These are phyloP conservation scores for Galeopterus variegatus DNA, from an alignment of 2,113 vertebrate species.

Conservation along the genomic window DNA sequence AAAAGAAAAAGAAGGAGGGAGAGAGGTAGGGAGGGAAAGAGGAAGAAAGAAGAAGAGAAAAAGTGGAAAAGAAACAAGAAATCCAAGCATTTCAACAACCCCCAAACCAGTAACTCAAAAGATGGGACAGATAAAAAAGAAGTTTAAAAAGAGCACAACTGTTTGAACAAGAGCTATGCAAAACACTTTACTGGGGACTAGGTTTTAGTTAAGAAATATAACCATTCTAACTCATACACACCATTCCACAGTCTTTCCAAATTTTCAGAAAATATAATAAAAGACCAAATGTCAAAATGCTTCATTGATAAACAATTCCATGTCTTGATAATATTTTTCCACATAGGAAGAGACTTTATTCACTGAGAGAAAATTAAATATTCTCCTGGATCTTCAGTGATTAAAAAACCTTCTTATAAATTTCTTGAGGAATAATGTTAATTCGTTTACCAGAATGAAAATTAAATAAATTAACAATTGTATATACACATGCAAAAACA, in stretches of 20 bases:
- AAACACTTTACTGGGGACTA: constrained; percentile 36
- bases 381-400: neutral
- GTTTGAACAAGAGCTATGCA: neutral
- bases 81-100: neutral
- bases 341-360: neutral
- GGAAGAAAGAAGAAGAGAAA: neutral
- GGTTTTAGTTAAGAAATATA: constrained; percentile 61
- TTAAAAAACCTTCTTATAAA: neutral
- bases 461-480: constrained; percentile 29
- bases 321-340: neutral
- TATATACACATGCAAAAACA: neutral
- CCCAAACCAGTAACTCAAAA: neutral
- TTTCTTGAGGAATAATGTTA: constrained; percentile 50
- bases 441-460: neutral
- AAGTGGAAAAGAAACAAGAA: neutral
- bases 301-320: constrained; percentile 45
- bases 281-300: neutral
- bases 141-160: neutral
- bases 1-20: neutral
- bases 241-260: constrained; percentile 35
- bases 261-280: constrained; percentile 26
- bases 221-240: neutral
- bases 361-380: constrained; percentile 22
- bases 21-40: fast-evolving
- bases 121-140: neutral